Base-by-base conservation (phyloP, 2,797 vertebrate genomes). In the Poeciliopsis turneri region DNA sequence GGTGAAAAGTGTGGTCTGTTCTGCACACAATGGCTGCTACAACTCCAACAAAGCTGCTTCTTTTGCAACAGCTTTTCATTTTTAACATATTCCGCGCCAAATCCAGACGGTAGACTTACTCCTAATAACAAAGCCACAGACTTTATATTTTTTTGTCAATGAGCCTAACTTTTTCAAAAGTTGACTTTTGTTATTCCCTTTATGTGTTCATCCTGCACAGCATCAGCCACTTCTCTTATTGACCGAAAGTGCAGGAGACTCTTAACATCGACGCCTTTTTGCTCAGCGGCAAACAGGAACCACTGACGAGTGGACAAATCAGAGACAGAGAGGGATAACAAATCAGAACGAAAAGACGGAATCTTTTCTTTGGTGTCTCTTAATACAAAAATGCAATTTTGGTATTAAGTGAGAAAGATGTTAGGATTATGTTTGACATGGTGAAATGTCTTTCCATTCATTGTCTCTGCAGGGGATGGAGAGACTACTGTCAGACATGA, bases 281-380 rank as follows among this genome's bases (percentile, higher is more conserved):
- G 51, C 86, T 81, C 69, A 85, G 83, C 84, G 61, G 23, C 74
- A 86, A 79, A 84, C 76, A 68, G 75, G 69, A 78, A 82, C 78
- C 43, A 43, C n/a, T 82, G 59, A 82, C 78, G 61, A 87, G 57
- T 76, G 73, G 66, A 76, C 2, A 28, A 80, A 74, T 82, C 23
- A 75, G n/a, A 84, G 41, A 81, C 25, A 3, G 39, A 45, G 36
- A 41, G 41, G 74, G 57, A 80, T 75, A 69, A 84, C 79, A 41
- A 78, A 80, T 77, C 1, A 23, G 45, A 16, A 59, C 23, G 15
- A 73, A 81, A 16, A 64, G n/a, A 79, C 46, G 5, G 53, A 74
- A 57, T 71, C 76, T 64, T 11, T 53, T 53, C 20, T 53, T 23
- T 53, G 49, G 20, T 49, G 20, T 49, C 2, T 20, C 18, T 49